phyloP scores from a whole-genome alignment of 2,113 vertebrate species.

The Cavia porcellus region DNA sequence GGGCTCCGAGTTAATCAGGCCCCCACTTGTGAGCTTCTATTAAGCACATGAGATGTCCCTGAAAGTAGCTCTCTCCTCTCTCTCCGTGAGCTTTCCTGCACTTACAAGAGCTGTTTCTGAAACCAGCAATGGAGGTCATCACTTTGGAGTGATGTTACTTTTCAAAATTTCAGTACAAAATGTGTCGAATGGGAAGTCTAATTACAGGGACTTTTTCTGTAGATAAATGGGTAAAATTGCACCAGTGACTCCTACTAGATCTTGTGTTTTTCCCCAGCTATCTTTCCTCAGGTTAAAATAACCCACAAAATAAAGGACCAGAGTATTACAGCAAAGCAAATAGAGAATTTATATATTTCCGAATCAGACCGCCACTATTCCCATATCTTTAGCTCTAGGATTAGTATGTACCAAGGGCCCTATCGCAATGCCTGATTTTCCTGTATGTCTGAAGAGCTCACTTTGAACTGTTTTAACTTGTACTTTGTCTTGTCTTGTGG shows the following conservation, averaged over 20 bases:
- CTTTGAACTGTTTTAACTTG: slow-evolving; percentile 1
- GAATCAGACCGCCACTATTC: not conserved
- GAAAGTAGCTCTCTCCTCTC: not conserved
- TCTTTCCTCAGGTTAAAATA: not conserved
- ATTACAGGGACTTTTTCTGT: not conserved
- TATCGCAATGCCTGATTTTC: not conserved
- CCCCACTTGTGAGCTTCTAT: not conserved
- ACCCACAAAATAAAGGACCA: not conserved
- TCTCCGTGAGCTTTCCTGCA: not conserved
- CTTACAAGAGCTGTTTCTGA: not conserved
- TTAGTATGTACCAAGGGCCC: not conserved
- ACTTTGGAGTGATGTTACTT: not conserved
- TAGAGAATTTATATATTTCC: not conserved
- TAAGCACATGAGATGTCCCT: not conserved
- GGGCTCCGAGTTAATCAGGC: not conserved
- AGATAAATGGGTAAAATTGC: not conserved
- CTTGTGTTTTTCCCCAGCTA: not conserved
- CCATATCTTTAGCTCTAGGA: not conserved
- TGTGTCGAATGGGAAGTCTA: not conserved
- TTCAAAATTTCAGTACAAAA: not conserved
- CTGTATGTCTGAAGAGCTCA: not conserved
- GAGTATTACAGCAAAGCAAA: not conserved
- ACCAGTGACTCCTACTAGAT: not conserved
- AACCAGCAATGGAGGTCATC: not conserved
- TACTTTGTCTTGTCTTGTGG: slow-evolving; percentile 48